Conservation (phyloP, 2,888 invertebrate species). For the Andrena praecox region DNA sequence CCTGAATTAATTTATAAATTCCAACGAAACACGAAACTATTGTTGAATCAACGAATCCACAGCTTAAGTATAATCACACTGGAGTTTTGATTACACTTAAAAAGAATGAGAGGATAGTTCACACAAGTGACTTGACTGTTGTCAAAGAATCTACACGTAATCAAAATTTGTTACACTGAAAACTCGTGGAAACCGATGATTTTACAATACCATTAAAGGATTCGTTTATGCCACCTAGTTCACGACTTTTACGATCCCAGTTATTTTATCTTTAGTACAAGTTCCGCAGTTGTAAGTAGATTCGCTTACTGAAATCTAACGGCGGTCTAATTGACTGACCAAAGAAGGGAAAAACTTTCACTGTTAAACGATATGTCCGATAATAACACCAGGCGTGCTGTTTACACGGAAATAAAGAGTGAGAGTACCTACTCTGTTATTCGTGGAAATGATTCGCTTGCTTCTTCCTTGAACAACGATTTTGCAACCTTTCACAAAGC, state of each 20-base stretch:
- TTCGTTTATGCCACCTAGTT: not conserved
- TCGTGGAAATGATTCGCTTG: conserved; percentile 30
- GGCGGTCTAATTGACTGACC: conserved; percentile 5
- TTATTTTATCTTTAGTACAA: conserved; percentile 1
- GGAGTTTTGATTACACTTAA: too few relatives aligned
- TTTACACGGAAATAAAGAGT: conserved; percentile 54
- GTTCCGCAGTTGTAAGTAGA: conserved; percentile 36
- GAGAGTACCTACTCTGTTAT: conserved; percentile 51
- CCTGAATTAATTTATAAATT: too few relatives aligned
- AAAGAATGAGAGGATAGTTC: too few relatives aligned
- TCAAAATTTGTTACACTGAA: not conserved
- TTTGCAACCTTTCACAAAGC: conserved; percentile 42
- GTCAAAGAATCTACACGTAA: not conserved
- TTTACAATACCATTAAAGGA: not conserved
- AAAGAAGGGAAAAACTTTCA: conserved; percentile 62
- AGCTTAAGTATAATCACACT: too few relatives aligned
- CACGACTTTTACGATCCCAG: not conserved
- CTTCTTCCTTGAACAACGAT: conserved; percentile 49
- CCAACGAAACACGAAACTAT: too few relatives aligned
- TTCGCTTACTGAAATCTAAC: conserved; percentile 28
- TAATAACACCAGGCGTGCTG: conserved; percentile 47
- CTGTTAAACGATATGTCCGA: conserved; percentile 58
- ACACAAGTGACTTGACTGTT: too few relatives aligned
- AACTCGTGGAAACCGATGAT: not conserved
- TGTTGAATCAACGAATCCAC: too few relatives aligned